These are phyloP conservation scores for Geodia barretti DNA, from an alignment of 37 sponge, comb jelly and placozoan species.

Conservation along the genomic window DNA sequence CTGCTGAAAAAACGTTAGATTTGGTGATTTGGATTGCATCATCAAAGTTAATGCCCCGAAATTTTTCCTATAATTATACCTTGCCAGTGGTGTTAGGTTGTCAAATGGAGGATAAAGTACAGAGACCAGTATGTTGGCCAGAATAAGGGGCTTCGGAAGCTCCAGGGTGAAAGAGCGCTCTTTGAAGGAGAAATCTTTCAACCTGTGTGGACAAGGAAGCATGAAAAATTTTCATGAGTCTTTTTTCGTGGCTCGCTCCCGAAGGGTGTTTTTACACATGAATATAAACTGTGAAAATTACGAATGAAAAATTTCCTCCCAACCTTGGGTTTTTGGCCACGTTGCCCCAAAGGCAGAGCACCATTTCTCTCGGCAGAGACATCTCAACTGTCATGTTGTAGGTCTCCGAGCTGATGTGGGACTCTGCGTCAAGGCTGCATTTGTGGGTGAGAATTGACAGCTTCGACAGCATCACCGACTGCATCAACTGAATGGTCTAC, in stretches of 20 bases:
- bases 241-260: too few relatives aligned
- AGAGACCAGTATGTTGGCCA: slow-evolving; percentile 68
- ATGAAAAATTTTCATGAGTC: too few relatives aligned
- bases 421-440: slow-evolving; percentile 24
- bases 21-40: too few relatives aligned
- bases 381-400: slow-evolving; percentile 57
- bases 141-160: slow-evolving; percentile 78
- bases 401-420: slow-evolving; percentile 43
- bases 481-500: slow-evolving; percentile 8
- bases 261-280: too few relatives aligned
- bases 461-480: not conserved
- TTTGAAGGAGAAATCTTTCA: slow-evolving; percentile 65
- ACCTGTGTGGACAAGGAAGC: too few relatives aligned
- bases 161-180: slow-evolving; percentile 50
- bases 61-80: too few relatives aligned
- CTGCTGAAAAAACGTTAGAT: too few relatives aligned
- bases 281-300: too few relatives aligned
- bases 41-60: too few relatives aligned
- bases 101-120: slow-evolving; percentile 53
- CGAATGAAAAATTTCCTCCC: too few relatives aligned
- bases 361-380: slow-evolving; percentile 1
- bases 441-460: slow-evolving; percentile 23
- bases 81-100: slow-evolving; percentile 36
- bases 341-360: slow-evolving; percentile 85
- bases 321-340: slow-evolving; percentile 85